These are phyloP conservation scores for Porphyrio hochstetteri DNA, from an alignment of 2,113 vertebrate species.

Conservation along the genomic window DNA sequence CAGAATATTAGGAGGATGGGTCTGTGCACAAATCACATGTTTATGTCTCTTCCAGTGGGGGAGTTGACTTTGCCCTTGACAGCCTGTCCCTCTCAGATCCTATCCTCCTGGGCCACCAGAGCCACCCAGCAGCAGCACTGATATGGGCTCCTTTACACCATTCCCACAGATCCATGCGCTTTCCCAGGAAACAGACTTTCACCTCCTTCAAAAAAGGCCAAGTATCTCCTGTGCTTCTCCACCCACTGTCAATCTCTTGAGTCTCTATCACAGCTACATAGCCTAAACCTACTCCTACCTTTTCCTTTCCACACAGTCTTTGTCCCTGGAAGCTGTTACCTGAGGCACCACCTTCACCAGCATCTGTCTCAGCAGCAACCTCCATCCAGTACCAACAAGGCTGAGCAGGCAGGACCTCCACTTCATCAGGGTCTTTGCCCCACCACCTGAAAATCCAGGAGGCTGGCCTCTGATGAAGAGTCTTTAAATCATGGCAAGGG, in stretches of 20 bases:
- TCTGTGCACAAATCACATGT: background rate
- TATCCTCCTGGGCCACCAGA: background rate
- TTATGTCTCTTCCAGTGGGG: background rate
- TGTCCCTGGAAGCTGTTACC: background rate
- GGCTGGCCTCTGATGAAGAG: background rate
- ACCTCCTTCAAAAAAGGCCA: accelerated
- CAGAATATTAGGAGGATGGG: background rate
- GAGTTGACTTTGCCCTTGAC: background rate
- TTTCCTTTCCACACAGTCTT: background rate
- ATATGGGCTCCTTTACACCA: background rate
- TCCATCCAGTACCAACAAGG: accelerated
- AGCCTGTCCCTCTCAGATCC: background rate
- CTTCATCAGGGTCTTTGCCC: background rate
- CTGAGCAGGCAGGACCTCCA: background rate
- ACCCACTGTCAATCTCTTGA: background rate
- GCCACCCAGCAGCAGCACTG: background rate
- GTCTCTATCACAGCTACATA: accelerated
- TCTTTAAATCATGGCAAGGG: background rate
- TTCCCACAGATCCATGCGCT: background rate
- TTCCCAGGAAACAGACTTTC: background rate
- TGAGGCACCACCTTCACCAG: background rate
- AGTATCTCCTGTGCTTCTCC: background rate
- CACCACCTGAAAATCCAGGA: background rate
- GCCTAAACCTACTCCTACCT: too few relatives aligned
- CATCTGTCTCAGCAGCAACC: background rate